Conservation (phyloP, 2,113 vertebrate species). For the Poeciliopsis prolifica region DNA sequence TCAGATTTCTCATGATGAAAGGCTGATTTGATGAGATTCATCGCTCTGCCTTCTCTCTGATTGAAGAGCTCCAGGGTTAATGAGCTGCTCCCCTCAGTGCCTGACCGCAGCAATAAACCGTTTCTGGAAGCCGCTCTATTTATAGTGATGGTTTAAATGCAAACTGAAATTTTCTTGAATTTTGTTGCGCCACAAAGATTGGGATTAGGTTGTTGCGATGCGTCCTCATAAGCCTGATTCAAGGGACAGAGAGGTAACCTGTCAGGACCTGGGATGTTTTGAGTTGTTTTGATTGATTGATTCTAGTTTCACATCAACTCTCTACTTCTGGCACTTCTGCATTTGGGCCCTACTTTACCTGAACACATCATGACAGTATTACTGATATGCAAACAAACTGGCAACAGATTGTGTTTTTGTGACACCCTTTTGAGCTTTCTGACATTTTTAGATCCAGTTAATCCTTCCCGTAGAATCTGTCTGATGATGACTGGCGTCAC, state of each 20-base stretch:
- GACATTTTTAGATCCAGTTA: too few species aligned
- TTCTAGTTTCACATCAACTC: too few species aligned
- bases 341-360: too few species aligned
- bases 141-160: neutral
- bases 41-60: neutral
- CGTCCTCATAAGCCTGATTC: neutral
- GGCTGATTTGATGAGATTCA: neutral
- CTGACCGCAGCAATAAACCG: neutral
- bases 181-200: neutral
- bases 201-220: neutral
- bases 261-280: too few species aligned
- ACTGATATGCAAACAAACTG: too few species aligned
- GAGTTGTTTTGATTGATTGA: too few species aligned
- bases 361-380: too few species aligned
- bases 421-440: too few species aligned
- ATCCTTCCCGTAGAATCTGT: too few species aligned
- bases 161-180: neutral
- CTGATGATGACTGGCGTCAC: too few species aligned
- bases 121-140: neutral
- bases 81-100: conserved; percentile 17
- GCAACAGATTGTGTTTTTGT: too few species aligned
- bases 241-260: neutral
- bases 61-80: conserved; percentile 21
- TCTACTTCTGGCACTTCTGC: too few species aligned
- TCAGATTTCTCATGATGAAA: conserved; percentile 4